Conservation (phyloP, 2,797 vertebrate species). For the Scolopax bukidnonensis region DNA sequence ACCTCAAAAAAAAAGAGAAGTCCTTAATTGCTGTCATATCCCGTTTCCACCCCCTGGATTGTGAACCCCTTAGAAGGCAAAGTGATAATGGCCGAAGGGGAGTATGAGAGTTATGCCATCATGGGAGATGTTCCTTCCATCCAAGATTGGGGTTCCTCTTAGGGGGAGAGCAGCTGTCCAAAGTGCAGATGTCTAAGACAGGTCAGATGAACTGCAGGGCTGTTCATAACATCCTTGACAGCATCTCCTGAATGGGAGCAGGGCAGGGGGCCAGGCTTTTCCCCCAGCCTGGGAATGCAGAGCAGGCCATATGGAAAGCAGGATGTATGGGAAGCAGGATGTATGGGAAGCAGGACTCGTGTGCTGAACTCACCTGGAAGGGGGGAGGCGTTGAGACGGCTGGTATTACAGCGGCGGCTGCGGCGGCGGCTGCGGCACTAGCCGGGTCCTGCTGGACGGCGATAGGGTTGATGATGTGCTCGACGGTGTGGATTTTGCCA, state of each 20-base stretch:
- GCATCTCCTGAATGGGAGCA: background rate
- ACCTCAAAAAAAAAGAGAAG: background rate
- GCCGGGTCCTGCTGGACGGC: slow-evolving; percentile 91
- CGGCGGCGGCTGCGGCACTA: slow-evolving; percentile 72
- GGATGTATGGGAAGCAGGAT: background rate
- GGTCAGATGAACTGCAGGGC: background rate
- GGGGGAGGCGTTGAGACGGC: slow-evolving; percentile 94
- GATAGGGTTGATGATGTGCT: slow-evolving; percentile 95
- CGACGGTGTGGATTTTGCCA: slow-evolving; percentile 92
- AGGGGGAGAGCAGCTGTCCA: rapidly evolving
- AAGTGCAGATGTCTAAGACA: background rate
- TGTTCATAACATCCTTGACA: background rate
- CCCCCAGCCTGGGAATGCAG: rapidly evolving
- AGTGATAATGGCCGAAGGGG: rapidly evolving
- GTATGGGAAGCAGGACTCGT: background rate
- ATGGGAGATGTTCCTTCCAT: background rate
- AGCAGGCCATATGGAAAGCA: background rate
- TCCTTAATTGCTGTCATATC: background rate
- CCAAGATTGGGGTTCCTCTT: rapidly evolving
- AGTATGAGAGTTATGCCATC: background rate
- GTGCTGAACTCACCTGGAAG: slow-evolving; percentile 86
- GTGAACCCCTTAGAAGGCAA: background rate
- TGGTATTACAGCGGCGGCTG: slow-evolving; percentile 83
- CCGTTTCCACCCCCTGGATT: background rate
- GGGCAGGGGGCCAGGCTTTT: background rate